These are phyloP conservation scores for Vollenhovia emeryi DNA, from an alignment of 1,140 invertebrate genomes.

Conservation along the genomic window DNA sequence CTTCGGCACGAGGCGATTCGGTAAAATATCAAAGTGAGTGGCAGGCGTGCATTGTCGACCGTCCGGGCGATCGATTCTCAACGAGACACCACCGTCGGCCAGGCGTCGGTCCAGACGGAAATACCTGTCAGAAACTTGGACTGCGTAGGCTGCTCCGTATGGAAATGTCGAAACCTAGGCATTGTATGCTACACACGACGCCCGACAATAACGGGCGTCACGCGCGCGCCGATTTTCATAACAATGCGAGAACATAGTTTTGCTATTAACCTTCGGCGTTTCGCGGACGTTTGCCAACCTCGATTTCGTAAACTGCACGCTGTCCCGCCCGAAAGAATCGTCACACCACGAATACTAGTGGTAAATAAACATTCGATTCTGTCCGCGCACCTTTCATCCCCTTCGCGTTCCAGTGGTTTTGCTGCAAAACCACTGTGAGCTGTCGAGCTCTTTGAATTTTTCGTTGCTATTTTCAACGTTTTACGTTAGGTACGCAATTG, in stretches of 20 bases:
- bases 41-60: conserved; percentile 23
- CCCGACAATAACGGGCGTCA: conserved; percentile 7
- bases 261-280: conserved; percentile 27
- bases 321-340: neutral
- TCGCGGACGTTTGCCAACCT: neutral
- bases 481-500: too few species aligned
- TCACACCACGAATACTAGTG: neutral
- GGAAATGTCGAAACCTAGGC: conserved; percentile 34
- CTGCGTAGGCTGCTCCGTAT: neutral
- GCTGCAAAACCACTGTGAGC: too few species aligned
- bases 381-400: neutral
- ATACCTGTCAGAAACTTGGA: conserved; percentile 47
- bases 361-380: neutral
- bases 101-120: conserved; percentile 32
- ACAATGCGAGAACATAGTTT: conserved; percentile 52
- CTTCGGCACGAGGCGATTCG: neutral
- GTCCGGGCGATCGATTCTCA: conserved; percentile 21
- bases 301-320: neutral
- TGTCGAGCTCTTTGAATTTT: too few species aligned
- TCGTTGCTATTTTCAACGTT: too few species aligned
- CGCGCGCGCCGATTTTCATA: conserved; percentile 30
- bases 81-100: neutral
- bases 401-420: too few species aligned
- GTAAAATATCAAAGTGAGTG: conserved; percentile 45
- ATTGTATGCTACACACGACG: conserved; percentile 1